Evolutionary conservation across 2,797 vertebrate species (phyloP), one percentile per base, ranked within the genome.

Genomic region (Prionace glauca): DNA sequence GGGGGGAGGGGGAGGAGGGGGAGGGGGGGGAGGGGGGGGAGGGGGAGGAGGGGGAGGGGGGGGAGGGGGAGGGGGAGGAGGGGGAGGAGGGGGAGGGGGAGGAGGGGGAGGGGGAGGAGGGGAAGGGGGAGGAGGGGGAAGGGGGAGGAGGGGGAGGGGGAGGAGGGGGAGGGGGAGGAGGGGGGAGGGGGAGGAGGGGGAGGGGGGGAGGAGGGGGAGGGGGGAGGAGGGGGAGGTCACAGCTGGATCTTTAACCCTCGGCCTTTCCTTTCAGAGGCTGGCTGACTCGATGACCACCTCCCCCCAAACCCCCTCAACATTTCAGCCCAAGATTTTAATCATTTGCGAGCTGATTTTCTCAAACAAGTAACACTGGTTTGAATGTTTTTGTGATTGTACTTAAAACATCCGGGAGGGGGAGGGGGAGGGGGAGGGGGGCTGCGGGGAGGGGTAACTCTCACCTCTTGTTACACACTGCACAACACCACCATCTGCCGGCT

Each of bases 151-250:
- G 5, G 74, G 74, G 11, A 0, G 12, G 12, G 1, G 45, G 45
- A 0, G 45, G 45, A 0, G n/a, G n/a, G n/a, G 2, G 45, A 0
- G 45, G 1, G 1, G 45, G 45, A 2, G 50, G 50, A 3, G 0
- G 50, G 50, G 3, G 50, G 3, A 4, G 50, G 5, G 74, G 74
- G 11, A 0, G 12, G 12, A 0, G 45, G 45, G 1, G 45, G 45
- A 0, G 2, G 1, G 45, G 45, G 1, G 45, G 45, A 0, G 2
- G 45, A 0, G 45, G 1, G 1, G 45, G 45, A 2, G 50, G 50
- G 3, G 0, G 50, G 50, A 3, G 50, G 3, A 4, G 50, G 5
- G 74, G 74, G 11, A 0, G 12, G 12, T 81, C 16, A 18, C n/a
- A 41, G 77, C 79, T 0, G 20, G 36, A 22, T 45, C 81, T 84